phyloP scores from a whole-genome alignment of 2,113 vertebrate species.

The Xenopus laevis region DNA sequence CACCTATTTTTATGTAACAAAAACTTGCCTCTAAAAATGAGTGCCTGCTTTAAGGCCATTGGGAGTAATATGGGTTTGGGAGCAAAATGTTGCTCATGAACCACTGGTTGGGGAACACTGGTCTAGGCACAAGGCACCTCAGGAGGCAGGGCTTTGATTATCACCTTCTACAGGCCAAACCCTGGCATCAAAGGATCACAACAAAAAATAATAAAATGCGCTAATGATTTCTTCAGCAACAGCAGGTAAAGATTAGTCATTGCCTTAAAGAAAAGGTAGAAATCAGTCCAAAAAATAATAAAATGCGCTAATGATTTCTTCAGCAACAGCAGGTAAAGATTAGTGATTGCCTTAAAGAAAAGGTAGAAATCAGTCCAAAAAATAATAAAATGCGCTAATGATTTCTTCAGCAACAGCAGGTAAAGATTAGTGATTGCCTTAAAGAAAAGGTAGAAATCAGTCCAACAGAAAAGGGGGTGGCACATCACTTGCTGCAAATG shows the following conservation, averaged over 20 bases:
- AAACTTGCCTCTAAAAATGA: too few relatives aligned
- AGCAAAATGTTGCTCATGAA: too few relatives aligned
- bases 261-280: neutral
- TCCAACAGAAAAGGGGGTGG: neutral
- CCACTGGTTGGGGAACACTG: too few relatives aligned
- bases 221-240: neutral
- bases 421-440: neutral
- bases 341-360: neutral
- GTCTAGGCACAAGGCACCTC: neutral
- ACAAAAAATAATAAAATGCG: neutral
- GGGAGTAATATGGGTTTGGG: too few relatives aligned
- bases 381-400: neutral
- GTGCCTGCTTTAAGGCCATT: too few relatives aligned
- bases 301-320: neutral
- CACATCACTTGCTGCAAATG: neutral
- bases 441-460: neutral
- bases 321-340: neutral
- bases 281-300: neutral
- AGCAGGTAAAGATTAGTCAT: neutral
- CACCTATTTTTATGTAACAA: too few relatives aligned
- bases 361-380: neutral
- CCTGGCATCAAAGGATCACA: neutral
- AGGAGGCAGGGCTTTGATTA: slow-evolving; percentile 13
- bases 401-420: neutral
- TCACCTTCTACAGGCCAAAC: neutral